Evolutionary conservation across 30 jellyfish, hydroid and myxozoan species (phyloP).

Genomic region (Pelagia noctiluca): DNA sequence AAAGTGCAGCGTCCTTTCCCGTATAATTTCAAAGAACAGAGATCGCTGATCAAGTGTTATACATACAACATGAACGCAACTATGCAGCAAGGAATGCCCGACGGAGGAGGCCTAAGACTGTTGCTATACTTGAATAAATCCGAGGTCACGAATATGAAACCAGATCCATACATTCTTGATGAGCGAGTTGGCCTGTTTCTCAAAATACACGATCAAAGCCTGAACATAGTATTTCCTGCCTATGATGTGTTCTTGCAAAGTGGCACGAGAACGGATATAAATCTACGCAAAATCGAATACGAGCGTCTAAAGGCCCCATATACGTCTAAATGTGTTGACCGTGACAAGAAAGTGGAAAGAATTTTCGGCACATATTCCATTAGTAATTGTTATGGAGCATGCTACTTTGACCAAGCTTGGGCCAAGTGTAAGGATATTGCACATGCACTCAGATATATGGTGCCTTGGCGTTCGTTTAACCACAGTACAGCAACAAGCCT

Average conservation of each 20-base stretch:
- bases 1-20: background rate
- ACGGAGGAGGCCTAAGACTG: background rate
- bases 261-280: conserved; percentile 1
- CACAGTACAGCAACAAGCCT: background rate
- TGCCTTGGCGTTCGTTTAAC: background rate
- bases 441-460: background rate
- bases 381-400: background rate
- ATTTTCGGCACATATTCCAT: background rate
- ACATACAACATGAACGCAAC: background rate
- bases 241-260: background rate
- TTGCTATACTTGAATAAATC: background rate
- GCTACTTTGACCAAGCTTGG: background rate
- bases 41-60: background rate
- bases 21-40: background rate
- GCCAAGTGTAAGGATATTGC: background rate
- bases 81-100: background rate
- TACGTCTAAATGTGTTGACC: background rate
- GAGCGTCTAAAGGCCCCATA: background rate
- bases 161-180: background rate
- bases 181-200: background rate
- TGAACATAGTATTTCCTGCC: background rate
- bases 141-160: background rate
- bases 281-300: background rate
- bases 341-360: background rate
- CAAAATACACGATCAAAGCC: background rate